Base-by-base conservation (phyloP, 2,797 vertebrate genomes). In the Lacerta bilineata region DNA sequence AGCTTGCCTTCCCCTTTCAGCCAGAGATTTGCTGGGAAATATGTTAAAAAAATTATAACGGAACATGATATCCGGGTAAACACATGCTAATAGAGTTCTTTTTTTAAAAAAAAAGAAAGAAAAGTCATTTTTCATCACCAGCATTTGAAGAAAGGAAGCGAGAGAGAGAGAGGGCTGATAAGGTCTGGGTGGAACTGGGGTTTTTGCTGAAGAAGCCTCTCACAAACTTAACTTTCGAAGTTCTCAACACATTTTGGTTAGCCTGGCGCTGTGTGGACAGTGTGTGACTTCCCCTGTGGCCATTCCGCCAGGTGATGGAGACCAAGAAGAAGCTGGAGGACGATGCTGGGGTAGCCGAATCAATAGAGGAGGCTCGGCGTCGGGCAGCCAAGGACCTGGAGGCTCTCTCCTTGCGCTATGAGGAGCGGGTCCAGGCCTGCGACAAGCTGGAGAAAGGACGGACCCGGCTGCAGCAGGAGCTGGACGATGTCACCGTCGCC, bases 331-430 rank as follows among this genome's bases (percentile, higher is more conserved):
- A 98, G 91, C 96, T 97, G 1, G 98, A 99, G 91, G 98, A 99
- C 83, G 97, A 98, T 89, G 98, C 97, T 25, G 93, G 94, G 0
- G 95, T 96, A 0, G 96, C 98, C 88, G 98, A 99, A 89, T 85
- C 93, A 0, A 97, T 98, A 6, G 98, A 99, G 92, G 98, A 99
- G 94, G 91, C 95, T 0, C 97, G 97, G 90, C 96, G 98, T 88
- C 98, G 98, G 88, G 96, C 98, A 1, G 96, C 98, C 94, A 95
- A 98, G 5, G 98, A 99, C 91, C 95, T 98, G 5, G 98, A 99
- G 94, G 84, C 93, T 0, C 82, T 97, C 83, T 9, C 91, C n/a
- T 97, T 98, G 94, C 98, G 97, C 86, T 97, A 98, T 84, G 94
- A 94, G 0, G 97, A 98, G 86, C 98, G 96, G 90, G 97, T 98